These are phyloP conservation scores for Hypena proboscidalis DNA, from an alignment of 2,888 invertebrate species.

Conservation along the genomic window DNA sequence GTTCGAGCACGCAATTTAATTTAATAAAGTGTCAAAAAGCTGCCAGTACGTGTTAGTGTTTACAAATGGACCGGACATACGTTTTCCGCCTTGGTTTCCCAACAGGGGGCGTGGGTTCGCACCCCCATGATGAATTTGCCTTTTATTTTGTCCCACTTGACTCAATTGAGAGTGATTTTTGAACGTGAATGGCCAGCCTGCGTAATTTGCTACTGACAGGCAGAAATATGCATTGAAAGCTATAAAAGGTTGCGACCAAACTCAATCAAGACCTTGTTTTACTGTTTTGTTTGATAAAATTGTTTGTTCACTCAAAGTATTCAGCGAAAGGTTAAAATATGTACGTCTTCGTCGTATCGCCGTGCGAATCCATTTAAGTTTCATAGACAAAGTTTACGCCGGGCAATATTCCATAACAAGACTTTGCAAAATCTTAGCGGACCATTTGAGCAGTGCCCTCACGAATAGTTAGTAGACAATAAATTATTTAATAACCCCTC, in stretches of 20 bases:
- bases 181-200: constrained; percentile 81
- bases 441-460: constrained; percentile 70
- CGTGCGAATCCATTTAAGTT: constrained; percentile 68
- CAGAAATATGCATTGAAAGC: constrained; percentile 80
- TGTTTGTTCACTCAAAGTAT: constrained; percentile 27
- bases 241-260: constrained; percentile 76
- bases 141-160: constrained; percentile 83
- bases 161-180: constrained; percentile 83
- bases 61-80: constrained; percentile 82
- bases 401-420: constrained; percentile 69
- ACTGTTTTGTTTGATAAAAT: constrained; percentile 35
- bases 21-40: constrained; percentile 78
- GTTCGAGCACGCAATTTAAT: constrained; percentile 71
- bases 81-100: constrained; percentile 77
- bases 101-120: constrained; percentile 68
- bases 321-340: constrained; percentile 43
- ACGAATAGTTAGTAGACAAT: constrained; percentile 79
- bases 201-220: constrained; percentile 81
- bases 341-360: constrained; percentile 50
- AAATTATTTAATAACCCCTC: constrained; percentile 83
- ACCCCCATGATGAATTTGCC: constrained; percentile 80
- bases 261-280: constrained; percentile 70
- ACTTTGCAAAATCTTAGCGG: constrained; percentile 72
- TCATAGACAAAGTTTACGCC: constrained; percentile 66
- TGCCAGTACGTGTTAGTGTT: constrained; percentile 79